Conservation (phyloP, 2,113 vertebrate species). For the Gymnorhina tibicen region DNA sequence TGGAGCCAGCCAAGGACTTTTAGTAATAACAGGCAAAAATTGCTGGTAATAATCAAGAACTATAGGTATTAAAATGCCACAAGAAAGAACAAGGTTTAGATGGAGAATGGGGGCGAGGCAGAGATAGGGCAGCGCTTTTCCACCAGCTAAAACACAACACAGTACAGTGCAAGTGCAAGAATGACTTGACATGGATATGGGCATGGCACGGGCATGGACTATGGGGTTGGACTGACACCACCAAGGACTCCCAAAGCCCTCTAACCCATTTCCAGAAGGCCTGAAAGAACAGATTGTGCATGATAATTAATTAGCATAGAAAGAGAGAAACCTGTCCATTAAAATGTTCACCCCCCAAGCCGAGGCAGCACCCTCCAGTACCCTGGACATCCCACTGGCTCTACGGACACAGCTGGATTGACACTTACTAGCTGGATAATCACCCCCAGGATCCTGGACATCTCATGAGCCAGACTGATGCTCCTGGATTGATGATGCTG, state of each 20-base stretch:
- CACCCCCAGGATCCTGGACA: background rate
- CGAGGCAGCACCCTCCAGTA: background rate
- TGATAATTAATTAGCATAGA: background rate
- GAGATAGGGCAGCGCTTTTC: background rate
- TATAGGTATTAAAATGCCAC: background rate
- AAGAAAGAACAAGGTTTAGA: background rate
- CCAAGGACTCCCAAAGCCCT: background rate
- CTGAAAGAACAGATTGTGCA: background rate
- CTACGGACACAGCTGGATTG: rapidly evolving
- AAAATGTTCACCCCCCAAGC: background rate
- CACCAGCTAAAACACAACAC: background rate
- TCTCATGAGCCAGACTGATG: background rate
- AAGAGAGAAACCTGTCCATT: background rate
- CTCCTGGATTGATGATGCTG: background rate
- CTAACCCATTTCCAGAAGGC: background rate
- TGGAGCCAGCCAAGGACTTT: background rate
- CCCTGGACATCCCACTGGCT: background rate
- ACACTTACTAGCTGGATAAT: background rate
- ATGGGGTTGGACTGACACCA: background rate
- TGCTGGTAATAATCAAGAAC: background rate
- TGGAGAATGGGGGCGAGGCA: background rate
- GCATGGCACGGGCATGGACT: background rate
- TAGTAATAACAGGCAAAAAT: background rate
- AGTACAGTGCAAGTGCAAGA: background rate
- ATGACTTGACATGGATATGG: background rate